Percentiles rank a stretch among this genome's conserved stretches.
Conservation (phyloP, 2,113 vertebrate species). For the Chaetura pelagica region DNA sequence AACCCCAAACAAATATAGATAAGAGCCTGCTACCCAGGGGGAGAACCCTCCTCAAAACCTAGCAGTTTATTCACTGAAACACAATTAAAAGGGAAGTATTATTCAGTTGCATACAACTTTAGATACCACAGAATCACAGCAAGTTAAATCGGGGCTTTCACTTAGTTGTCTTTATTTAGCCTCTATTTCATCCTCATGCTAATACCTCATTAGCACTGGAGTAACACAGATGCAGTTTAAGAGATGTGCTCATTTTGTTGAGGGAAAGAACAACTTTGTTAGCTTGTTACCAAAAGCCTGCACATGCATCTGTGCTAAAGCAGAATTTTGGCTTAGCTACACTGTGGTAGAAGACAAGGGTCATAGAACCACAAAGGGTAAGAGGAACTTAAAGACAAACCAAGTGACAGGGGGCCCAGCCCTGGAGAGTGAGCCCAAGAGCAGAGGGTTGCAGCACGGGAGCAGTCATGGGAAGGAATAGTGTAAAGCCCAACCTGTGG, state of each 20-base stretch:
- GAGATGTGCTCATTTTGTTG: neutral
- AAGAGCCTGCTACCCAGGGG: neutral
- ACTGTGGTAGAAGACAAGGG: neutral
- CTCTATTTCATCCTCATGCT: neutral
- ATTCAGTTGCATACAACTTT: neutral
- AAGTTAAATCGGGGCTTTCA: neutral
- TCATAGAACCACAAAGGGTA: neutral
- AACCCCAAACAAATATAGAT: neutral
- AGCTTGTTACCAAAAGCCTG: neutral
- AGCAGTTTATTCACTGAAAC: neutral
- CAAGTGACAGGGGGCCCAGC: neutral
- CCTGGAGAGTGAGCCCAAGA: neutral
- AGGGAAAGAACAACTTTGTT: neutral
- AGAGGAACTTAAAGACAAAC: neutral
- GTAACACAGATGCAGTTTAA: neutral
- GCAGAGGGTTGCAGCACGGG: neutral
- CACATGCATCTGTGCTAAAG: neutral
- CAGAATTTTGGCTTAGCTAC: neutral
- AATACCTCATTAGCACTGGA: neutral
- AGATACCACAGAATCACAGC: neutral
- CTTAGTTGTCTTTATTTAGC: neutral
- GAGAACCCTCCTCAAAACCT: neutral
- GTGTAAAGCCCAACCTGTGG: slow-evolving; percentile 33
- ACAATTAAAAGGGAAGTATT: neutral
- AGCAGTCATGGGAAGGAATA: neutral